Evolutionary conservation across 2,113 vertebrate genomes (phyloP), one percentile per base, ranked within the genome.

Genomic region (Todiramphus saurophagus): DNA sequence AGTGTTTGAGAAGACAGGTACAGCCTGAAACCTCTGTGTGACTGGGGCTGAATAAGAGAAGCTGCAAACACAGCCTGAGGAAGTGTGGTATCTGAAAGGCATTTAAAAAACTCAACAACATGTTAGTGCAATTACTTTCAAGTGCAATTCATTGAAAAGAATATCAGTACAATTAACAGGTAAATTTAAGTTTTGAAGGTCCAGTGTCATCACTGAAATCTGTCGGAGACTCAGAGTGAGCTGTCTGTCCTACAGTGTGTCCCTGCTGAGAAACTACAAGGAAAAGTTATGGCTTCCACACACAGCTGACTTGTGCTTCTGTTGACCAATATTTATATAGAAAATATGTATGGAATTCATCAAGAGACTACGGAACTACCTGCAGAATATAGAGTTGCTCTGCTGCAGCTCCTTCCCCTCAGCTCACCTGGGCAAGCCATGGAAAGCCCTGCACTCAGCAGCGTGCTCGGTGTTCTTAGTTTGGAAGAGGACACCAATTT

Each of bases 81-180:
- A 62, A 72, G 18, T 31, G 17, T 4, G 35, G 24, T 14, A 70
- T n/a, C 44, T 64, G 83, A 84, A 86, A 83, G 56, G 23, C 28
- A 55, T 77, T 84, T 37, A 7, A 86, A 87, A 93, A 88, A 67
- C 35, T 75, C 51, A 83, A 59, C 70, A 77, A 41, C 69, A n/a
- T 10, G 44, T 51, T 60, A 67, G 76, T 90, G 88, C 55, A 87
- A 94, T 91, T 95, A 90, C 44, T 87, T 95, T 55, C 68, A 96
- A 97, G 93, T 93, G 85, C 94, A 94, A 94, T 94, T 89, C 81
- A 44, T 41, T 82, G 51, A 74, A 80, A 63, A 93, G 35, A 86
- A 93, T 31, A 93, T 39, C 27, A 77, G 28, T 62, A 78, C 8
- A 37, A 27, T 30, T 69, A 91, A 86, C 31, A 74, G 62, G 63